phyloP scores from a whole-genome alignment of 1,140 invertebrate genomes.

The Drosophila micromelanica region DNA sequence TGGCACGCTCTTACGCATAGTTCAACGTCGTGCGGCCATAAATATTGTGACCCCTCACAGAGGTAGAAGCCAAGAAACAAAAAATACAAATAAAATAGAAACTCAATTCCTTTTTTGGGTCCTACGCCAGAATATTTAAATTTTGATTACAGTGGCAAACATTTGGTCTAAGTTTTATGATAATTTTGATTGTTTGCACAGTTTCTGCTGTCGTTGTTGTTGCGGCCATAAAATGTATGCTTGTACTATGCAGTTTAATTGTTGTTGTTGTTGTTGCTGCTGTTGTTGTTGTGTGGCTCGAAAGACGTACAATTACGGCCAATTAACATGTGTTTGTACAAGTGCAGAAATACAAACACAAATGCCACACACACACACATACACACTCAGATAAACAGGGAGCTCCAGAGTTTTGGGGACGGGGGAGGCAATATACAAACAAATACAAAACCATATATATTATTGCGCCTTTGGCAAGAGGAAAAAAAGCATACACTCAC shows the following conservation, averaged over 20 bases:
- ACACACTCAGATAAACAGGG: constrained; percentile 5
- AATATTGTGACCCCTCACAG: constrained; percentile 62
- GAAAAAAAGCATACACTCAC: constrained; percentile 50
- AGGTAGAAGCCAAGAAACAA: neutral
- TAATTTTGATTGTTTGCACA: constrained; percentile 56
- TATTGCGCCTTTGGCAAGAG: constrained; percentile 64
- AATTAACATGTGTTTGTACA: constrained; percentile 83
- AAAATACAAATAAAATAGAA: neutral
- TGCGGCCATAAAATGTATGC: constrained; percentile 59
- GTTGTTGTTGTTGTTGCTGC: constrained; percentile 68
- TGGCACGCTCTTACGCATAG: constrained; percentile 68
- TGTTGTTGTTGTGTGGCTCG: constrained; percentile 60
- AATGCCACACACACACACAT: constrained; percentile 37
- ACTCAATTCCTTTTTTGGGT: neutral
- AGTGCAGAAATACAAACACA: constrained; percentile 77
- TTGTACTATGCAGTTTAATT: constrained; percentile 63
- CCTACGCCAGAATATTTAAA: constrained; percentile 53
- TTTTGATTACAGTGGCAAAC: constrained; percentile 73
- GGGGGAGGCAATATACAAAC: constrained; percentile 54
- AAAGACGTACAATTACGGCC: constrained; percentile 78
- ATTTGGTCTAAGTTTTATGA: constrained; percentile 71
- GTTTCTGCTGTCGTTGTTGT: constrained; percentile 44
- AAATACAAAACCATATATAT: constrained; percentile 80
- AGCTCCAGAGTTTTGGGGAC: neutral
- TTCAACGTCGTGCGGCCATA: constrained; percentile 80